A percentile compares a stretch with the other conserved stretches of the same genome.
phyloP scores from a whole-genome alignment of 2,888 invertebrate species.

The Oscheius sp. region DNA sequence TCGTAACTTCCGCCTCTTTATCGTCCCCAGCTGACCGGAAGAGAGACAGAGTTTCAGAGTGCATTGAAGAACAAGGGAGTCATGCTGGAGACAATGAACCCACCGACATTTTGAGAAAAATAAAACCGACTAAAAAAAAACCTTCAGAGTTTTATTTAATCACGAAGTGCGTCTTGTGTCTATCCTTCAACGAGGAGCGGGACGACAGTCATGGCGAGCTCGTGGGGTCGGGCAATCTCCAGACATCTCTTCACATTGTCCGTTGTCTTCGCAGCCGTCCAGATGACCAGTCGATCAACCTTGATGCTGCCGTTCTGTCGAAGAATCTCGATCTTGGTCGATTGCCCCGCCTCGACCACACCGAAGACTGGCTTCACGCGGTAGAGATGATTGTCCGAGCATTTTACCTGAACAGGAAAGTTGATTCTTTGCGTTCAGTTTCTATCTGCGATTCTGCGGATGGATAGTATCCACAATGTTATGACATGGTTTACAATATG shows the following conservation, averaged over 20 bases:
- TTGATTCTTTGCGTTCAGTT: not conserved
- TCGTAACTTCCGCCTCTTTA: not conserved
- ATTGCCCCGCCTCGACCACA: conserved; percentile 40
- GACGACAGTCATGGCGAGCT: not conserved
- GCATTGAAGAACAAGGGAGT: not conserved
- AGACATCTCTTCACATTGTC: conserved; percentile 1
- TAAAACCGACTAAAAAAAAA: too few relatives aligned
- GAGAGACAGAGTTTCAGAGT: not conserved
- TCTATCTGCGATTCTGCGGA: too few relatives aligned
- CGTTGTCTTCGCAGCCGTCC: not conserved
- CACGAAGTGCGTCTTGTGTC: too few relatives aligned
- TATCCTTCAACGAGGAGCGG: conserved; percentile 1
- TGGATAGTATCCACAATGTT: too few relatives aligned
- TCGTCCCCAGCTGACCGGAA: not conserved
- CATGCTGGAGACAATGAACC: not conserved
- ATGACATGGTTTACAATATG: too few relatives aligned
- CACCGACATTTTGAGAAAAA: too few relatives aligned
- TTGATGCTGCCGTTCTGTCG: conserved; percentile 15
- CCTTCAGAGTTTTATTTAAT: too few relatives aligned
- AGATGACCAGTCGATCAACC: not conserved
- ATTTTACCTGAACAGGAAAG: not conserved
- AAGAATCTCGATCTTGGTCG: conserved; percentile 40
- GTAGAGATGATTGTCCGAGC: conserved; percentile 24
- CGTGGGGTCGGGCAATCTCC: not conserved
- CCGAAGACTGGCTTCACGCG: conserved; percentile 49